Evolutionary conservation across 2,888 invertebrate genomes (phyloP), one percentile per base, ranked within the genome.

Genomic region (Drosophila macrospina): DNA sequence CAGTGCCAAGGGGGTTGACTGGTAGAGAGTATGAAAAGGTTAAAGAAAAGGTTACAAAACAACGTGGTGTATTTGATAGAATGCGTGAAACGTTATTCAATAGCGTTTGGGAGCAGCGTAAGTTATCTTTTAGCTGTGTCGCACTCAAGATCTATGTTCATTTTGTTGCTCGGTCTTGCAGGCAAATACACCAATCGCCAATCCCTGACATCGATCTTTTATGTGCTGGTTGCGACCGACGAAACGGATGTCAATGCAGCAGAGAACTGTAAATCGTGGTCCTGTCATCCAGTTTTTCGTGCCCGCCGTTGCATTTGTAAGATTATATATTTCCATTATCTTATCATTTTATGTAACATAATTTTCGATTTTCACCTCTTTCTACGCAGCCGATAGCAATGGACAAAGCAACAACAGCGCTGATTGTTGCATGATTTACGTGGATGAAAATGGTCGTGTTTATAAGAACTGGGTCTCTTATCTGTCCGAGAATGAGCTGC

Each of bases 391-490:
- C 7, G 61, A 47, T 4, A 48, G 6, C 26, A 51, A 32, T 13
- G 69, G 63, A 5, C 32, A 2, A 5, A 67, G 62, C n/a, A 52
- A 52, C 24, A 63, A 90, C 45, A 91, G 88, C 36, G 56, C 59
- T 3, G 20, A 82, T 24, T 91, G 91, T 42, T 92, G 92, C 56
- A 91, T 91, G 89, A 56, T 92, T 70, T 89, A 86, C 80, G 67
- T 92, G 71, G 90, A 93, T 88, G 83, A 91, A 85, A 74, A 80
- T 2, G 91, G 91, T 1, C 91, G 93, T 4, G 92, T 93, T 1
- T 94, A 94, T 78, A 72, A 90, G 65, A 91, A 91, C 62, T 94
- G 93, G 93, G 60, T 73, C 0, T 83, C 91, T 8, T 93, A 92
- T 80, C 71, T 93, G 30, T 57, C 77, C 1, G 86, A 91, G 10